Base-by-base conservation (phyloP, 2,888 invertebrate species). In the Ophioninae sp. region DNA sequence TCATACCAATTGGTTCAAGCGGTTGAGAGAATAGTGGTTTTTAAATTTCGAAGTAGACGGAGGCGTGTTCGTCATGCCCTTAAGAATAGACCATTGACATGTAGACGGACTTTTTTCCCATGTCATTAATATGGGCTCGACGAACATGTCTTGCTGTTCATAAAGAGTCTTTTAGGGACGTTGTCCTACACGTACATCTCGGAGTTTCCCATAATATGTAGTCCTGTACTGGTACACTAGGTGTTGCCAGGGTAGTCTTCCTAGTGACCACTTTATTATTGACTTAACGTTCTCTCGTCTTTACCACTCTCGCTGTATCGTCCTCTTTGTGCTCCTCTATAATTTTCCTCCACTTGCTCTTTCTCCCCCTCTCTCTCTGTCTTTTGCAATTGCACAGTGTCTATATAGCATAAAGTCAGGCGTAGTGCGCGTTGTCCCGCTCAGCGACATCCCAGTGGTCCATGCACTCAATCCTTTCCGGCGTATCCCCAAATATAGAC, bases 221-320 rank as follows among this genome's bases (percentile, higher is more conserved):
- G 44, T 65, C 57, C 67, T 37, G 56, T 8, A 74, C 39, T 62
- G 75, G 30, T 69, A 67, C 41, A 69, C 59, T 69, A 78, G 39
- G 75, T 74, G 61, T 13, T 7, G 61, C 39, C 65, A 76, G 67
- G 59, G 70, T 39, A 83, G 77, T 61, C 80, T 83, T 81, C 83
- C n/a, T n/a, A n/a, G 83, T 83, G 83, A 83, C 83, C 74, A 81
- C 83, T 81, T 83, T 83, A 83, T 83, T 83, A 83, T 83, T 80
- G 83, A 83, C 83, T 83, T 81, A 83, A 78, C 80, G 77, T 73
- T 20, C 69, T 76, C 68, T 37, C 17, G 39, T 41, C 68, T 62
- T 65, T 65, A 50, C 64, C 56, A 17, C 30, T 68, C 65, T 56
- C 30, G n/a, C n/a, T 37, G 61, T 23, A 61, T 21, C 44, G 44